Base-by-base conservation (phyloP, 2,797 vertebrate species). In the Acipenser ruthenus region DNA sequence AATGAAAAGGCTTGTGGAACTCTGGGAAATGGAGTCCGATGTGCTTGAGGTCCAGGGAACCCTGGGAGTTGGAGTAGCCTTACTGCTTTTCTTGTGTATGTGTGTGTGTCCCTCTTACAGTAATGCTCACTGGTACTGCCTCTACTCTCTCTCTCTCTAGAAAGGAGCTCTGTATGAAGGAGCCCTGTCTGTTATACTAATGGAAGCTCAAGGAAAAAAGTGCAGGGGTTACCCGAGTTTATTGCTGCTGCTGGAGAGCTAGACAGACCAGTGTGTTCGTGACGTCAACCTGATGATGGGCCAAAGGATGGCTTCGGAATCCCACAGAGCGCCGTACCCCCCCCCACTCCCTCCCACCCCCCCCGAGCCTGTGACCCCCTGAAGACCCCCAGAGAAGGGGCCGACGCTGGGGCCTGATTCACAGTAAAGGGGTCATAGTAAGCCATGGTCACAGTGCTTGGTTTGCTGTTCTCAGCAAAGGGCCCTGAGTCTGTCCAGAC, bases 381-480 rank as follows among this genome's bases (percentile, higher is more conserved):
- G 65, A 10, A 53, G 65, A n/a, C 60, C 65, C 52, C 8, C 47
- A 48, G 18, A 56, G 50, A 70, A 77, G 77, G 74, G 74, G 80
- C 72, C 56, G 10, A 60, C 67, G 48, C 69, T 78, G 68, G 77
- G 78, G 9, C 52, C 52, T 55, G n/a, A 62, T 79, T 87, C 84
- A 87, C 87, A 88, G 85, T 84, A 79, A 74, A 64, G 84, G 69
- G 83, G 83, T 88, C 83, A 80, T 77, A 83, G 74, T 81, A 83
- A 84, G 86, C 86, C 84, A 79, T 85, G 80, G 81, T 91, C 89
- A 91, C 89, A 90, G 89, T 90, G 89, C 80, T 84, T 77, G 80
- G 85, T 78, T 77, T 70, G 73, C 81, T 84, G 77, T 79, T 80
- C 76, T 81, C 74, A 72, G 81, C 79, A 74, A 74, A 8, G 60